Evolutionary conservation across 2,888 invertebrate genomes (phyloP).

Genomic region (Rhopalosiphum nymphaeae): DNA sequence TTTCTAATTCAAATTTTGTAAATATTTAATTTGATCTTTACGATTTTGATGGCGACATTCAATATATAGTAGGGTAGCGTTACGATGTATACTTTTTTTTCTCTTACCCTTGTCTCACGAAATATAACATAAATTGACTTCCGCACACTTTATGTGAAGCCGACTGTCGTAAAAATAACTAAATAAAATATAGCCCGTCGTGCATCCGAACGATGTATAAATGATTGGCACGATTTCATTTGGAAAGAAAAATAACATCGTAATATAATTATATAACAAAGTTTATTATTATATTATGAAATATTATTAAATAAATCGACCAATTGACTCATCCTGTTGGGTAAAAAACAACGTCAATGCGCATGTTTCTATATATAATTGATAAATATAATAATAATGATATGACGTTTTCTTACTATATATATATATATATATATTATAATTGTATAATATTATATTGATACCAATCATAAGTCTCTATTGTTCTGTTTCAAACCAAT

Average conservation of each 20-base stretch:
- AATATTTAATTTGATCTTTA: constrained; percentile 18
- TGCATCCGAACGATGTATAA: not conserved
- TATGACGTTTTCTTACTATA: not conserved
- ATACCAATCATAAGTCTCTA: too few species aligned
- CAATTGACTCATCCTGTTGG: not conserved
- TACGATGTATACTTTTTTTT: not conserved
- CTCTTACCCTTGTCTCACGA: not conserved
- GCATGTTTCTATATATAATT: not conserved
- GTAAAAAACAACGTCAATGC: not conserved
- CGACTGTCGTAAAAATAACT: not conserved
- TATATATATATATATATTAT: not conserved
- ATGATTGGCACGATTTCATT: not conserved
- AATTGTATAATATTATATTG: too few species aligned
- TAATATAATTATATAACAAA: not conserved
- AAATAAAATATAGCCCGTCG: not conserved
- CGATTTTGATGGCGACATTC: not conserved
- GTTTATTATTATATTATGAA: too few species aligned
- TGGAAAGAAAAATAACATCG: not conserved
- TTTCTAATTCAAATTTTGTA: not conserved
- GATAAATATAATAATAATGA: not conserved
- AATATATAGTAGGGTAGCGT: not conserved
- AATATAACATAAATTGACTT: constrained; percentile 1
- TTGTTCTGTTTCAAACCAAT: too few species aligned
- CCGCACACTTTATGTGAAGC: not conserved
- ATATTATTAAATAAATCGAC: not conserved